Conservation (phyloP, 2,113 vertebrate species). For the Leucosticte australis region DNA sequence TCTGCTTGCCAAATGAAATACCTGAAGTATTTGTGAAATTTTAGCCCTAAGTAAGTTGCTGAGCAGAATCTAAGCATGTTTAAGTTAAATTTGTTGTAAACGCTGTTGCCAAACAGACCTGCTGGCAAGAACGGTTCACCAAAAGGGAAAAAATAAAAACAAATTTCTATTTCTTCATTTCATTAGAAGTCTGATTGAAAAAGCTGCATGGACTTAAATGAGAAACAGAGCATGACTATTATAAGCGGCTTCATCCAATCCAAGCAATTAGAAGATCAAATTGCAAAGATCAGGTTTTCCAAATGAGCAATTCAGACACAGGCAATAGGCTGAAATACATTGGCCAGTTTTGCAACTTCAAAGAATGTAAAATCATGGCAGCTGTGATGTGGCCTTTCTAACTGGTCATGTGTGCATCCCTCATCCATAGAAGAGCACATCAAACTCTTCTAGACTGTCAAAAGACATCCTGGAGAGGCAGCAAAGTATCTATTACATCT, state of each 20-base stretch:
- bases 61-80: not conserved
- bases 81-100: not conserved
- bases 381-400: not conserved
- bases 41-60: not conserved
- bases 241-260: not conserved
- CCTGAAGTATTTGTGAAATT: not conserved
- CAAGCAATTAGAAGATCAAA: slow-evolving; percentile 1
- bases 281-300: slow-evolving; percentile 34
- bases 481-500: not conserved
- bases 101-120: not conserved
- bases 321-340: not conserved
- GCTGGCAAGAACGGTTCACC: not conserved
- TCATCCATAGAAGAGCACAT: fast-evolving
- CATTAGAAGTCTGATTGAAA: slow-evolving; percentile 12
- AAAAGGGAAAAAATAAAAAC: not conserved
- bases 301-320: slow-evolving; percentile 12
- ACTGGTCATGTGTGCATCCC: not conserved
- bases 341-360: not conserved
- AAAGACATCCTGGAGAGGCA: not conserved
- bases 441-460: not conserved
- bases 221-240: not conserved
- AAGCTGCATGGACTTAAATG: slow-evolving; percentile 2
- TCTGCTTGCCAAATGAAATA: not conserved
- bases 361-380: not conserved
- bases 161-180: slow-evolving; percentile 6